Conservation (phyloP, 1,140 invertebrate genomes). For the Leptinotarsa lineolata region DNA sequence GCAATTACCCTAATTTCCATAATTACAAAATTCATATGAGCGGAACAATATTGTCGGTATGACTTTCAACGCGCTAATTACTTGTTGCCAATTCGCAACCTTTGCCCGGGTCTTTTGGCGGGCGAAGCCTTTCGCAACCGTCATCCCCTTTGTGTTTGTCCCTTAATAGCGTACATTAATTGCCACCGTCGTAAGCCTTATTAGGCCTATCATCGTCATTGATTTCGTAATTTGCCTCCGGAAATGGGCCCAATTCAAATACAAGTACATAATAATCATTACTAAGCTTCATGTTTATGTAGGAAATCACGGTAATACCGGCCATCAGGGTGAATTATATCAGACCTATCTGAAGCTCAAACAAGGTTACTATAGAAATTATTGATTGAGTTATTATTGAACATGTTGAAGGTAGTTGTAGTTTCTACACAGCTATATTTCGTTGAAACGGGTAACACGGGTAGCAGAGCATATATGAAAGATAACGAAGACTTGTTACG, state of each 20-base stretch:
- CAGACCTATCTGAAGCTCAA: background rate
- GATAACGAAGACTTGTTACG: too few species aligned
- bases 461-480: too few species aligned
- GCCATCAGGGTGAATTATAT: background rate
- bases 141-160: background rate
- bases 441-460: too few species aligned
- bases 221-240: slow-evolving; percentile 3
- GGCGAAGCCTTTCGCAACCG: background rate
- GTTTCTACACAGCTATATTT: too few species aligned
- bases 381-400: too few species aligned
- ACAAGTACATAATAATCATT: background rate
- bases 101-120: background rate
- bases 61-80: background rate
- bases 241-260: background rate
- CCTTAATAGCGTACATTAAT: background rate
- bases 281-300: slow-evolving; percentile 8
- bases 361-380: too few species aligned
- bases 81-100: background rate
- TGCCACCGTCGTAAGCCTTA: background rate
- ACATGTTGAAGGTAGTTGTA: too few species aligned
- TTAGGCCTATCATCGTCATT: background rate
- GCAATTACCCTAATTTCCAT: background rate
- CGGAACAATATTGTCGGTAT: background rate
- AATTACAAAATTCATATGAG: too few species aligned
- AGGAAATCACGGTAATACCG: background rate